These are phyloP conservation scores for Karalla daura DNA, from an alignment of 2,797 vertebrate genomes.

Conservation along the genomic window DNA sequence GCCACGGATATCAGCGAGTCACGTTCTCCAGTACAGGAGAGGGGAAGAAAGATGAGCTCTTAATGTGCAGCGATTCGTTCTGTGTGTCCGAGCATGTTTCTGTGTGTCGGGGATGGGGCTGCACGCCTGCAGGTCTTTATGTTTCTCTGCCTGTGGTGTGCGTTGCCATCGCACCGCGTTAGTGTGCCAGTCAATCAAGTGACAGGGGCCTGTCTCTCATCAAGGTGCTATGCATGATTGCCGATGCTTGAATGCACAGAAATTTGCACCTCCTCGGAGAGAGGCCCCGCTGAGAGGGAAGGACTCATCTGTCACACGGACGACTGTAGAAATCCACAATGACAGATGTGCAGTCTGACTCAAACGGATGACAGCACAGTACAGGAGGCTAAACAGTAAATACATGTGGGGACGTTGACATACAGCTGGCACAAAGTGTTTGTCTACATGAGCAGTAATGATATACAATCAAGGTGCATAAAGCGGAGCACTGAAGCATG, in stretches of 20 bases:
- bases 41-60: constrained; percentile 54
- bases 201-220: constrained; percentile 76
- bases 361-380: constrained; percentile 64
- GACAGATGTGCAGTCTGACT: constrained; percentile 78
- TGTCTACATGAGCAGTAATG: background rate
- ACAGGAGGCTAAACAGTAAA: constrained; percentile 56
- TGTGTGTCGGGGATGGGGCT: constrained; percentile 49
- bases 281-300: constrained; percentile 62
- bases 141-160: constrained; percentile 60
- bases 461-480: constrained; percentile 4
- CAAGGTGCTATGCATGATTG: constrained; percentile 82
- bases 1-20: constrained; percentile 68
- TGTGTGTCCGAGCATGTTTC: constrained; percentile 64
- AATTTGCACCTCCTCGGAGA: constrained; percentile 74
- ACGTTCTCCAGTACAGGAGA: constrained; percentile 46
- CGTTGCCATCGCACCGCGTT: constrained; percentile 75
- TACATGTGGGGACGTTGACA: constrained; percentile 46
- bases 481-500: background rate
- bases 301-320: constrained; percentile 80
- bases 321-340: constrained; percentile 63
- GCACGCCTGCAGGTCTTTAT: constrained; percentile 63
- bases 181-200: constrained; percentile 81
- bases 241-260: constrained; percentile 73
- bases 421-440: constrained; percentile 32
- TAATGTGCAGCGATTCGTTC: constrained; percentile 70